These are phyloP conservation scores for Saxidomus purpurata DNA, from an alignment of 1,140 invertebrate genomes.

Conservation along the genomic window DNA sequence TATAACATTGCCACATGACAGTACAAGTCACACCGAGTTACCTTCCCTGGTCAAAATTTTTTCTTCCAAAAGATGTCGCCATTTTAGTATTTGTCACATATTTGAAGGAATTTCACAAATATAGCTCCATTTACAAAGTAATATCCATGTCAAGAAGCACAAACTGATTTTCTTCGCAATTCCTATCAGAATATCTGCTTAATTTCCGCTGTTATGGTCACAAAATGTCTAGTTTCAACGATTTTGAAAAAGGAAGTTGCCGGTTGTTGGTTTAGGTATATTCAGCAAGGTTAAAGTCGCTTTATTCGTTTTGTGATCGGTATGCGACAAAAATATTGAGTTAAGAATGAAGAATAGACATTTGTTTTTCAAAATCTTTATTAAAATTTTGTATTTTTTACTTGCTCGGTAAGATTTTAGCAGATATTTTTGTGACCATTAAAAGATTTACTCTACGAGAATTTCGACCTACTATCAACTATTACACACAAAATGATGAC, in stretches of 20 bases:
- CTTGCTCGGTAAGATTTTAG: constrained; percentile 53
- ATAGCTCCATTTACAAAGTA: neutral
- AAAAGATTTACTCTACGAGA: neutral
- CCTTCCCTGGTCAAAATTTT: constrained; percentile 52
- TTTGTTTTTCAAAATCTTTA: constrained; percentile 54
- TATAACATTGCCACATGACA: constrained; percentile 61
- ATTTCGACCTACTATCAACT: constrained; percentile 32
- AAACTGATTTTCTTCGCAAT: neutral
- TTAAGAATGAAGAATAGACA: constrained; percentile 32
- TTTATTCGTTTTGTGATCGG: neutral
- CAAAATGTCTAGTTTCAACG: neutral
- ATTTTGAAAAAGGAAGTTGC: constrained; percentile 52
- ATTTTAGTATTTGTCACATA: neutral
- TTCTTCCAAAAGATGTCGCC: constrained; percentile 61
- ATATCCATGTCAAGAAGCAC: neutral
- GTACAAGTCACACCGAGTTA: constrained; percentile 38
- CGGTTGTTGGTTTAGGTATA: constrained; percentile 46
- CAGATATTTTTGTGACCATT: constrained; percentile 60
- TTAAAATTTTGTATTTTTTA: constrained; percentile 14
- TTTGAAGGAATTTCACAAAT: constrained; percentile 8
- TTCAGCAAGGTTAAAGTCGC: neutral
- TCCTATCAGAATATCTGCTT: neutral
- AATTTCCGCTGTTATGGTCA: constrained; percentile 55
- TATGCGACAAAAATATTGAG: constrained; percentile 36
- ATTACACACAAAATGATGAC: constrained; percentile 75